Conservation (phyloP, 30 jellyfish, hydroid and myxozoan species). For the Aurelia coerulea region DNA sequence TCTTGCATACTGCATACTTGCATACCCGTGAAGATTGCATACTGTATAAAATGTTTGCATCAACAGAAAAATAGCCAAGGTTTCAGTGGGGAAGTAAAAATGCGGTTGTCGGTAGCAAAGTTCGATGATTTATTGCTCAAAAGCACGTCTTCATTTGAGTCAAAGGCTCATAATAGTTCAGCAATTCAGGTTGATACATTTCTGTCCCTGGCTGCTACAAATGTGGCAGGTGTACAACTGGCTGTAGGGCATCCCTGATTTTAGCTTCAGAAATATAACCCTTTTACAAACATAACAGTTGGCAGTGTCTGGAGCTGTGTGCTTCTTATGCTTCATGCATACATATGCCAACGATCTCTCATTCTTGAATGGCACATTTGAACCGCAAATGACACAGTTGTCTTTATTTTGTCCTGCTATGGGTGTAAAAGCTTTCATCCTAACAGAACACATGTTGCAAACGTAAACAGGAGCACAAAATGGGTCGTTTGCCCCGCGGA, state of each 20-base stretch:
- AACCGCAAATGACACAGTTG: conserved; percentile 74
- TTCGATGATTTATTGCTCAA: no score
- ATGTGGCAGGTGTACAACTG: conserved; percentile 39
- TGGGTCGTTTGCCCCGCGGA: conserved; percentile 15
- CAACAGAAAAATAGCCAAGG: no score
- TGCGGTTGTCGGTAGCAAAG: no score
- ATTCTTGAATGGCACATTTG: conserved; percentile 55
- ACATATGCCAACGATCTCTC: conserved; percentile 54
- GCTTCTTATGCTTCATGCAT: conserved; percentile 68
- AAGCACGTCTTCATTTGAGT: no score
- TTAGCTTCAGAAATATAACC: conserved; percentile 61
- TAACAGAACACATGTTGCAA: conserved; percentile 63
- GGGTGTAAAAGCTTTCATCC: conserved; percentile 53
- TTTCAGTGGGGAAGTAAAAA: no score
- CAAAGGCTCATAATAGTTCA: neutral
- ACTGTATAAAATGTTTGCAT: no score
- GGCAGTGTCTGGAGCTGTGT: conserved; percentile 74
- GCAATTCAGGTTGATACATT: conserved; percentile 38
- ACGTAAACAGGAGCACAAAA: conserved; percentile 70
- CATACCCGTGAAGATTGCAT: no score
- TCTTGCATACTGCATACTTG: no score
- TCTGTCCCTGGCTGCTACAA: conserved; percentile 34
- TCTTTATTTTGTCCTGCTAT: conserved; percentile 62
- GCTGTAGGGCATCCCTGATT: conserved; percentile 14
- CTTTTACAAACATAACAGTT: conserved; percentile 67